Base-by-base conservation (phyloP, 2,888 invertebrate species). In the Andrena hattorfiana region DNA sequence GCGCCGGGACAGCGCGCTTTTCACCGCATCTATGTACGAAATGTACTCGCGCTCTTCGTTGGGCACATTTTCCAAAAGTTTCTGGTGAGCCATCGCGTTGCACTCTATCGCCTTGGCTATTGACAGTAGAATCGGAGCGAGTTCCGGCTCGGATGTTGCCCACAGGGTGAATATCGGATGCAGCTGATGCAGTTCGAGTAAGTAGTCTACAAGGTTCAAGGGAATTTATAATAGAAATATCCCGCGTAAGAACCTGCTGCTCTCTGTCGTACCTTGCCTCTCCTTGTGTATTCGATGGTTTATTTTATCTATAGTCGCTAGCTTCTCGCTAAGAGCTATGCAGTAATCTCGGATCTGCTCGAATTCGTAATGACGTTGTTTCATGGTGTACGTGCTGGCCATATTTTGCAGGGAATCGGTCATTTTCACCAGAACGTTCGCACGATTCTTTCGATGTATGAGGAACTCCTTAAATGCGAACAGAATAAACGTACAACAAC, bases 21-120 rank as follows among this genome's bases (percentile, higher is more conserved):
- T 96, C 6, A 96, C 96, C 54, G 96, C 96, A 85, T 97, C 96
- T 66, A 96, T 94, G 89, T 96, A 97, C 71, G 95, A 94, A 30
- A 96, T 93, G 90, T 97, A 97, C 90, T 97, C 97, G 88, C 95
- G 94, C 86, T 95, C 94, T 6, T 95, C 95, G 85, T 94, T 94
- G 1, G 94, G 93, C 62, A 94, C 91, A 16, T 92, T 92, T 72
- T 93, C 94, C 28, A 95, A 92, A 59, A 95, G 91, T 70, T 94
- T 94, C 85, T 94, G 94, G 89, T 95, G 95, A 7, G 95, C 95
- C n/a, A 92, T 89, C 28, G 95, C 94, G 84, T 94, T 95, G 20
- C 94, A 92, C 87, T 95, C 95, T 68, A 95, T 91, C 6, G 95
- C 95, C 86, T 93, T 93, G 5, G 95, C 94, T 81, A 95, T 94